Conservation (phyloP, 2,113 vertebrate species). For the Equus przewalskii region DNA sequence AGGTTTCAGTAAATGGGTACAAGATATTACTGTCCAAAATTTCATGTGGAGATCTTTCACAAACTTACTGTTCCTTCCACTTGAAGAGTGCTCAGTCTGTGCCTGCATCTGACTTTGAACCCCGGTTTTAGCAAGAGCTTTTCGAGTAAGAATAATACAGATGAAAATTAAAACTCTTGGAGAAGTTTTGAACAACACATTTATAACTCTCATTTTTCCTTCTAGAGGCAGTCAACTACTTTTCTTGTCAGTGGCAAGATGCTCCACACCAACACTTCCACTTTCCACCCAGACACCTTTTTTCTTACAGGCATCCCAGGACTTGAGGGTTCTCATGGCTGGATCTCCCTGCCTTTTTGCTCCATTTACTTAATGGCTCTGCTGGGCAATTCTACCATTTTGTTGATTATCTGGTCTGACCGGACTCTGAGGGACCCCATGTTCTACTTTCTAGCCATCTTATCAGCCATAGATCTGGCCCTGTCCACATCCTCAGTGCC, state of each 20-base stretch:
- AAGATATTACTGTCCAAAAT: not conserved
- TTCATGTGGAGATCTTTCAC: not conserved
- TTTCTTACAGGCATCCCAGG: conserved; percentile 65
- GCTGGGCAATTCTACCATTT: conserved; percentile 55
- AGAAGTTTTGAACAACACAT: not conserved
- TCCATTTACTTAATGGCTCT: conserved; percentile 60
- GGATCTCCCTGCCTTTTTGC: conserved; percentile 63
- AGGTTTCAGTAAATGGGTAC: not conserved
- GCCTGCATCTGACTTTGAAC: not conserved
- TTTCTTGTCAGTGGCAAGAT: not conserved
- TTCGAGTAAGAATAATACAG: not conserved
- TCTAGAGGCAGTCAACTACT: not conserved
- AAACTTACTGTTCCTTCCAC: not conserved
- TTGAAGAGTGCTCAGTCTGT: not conserved
- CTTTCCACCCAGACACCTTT: conserved; percentile 24
- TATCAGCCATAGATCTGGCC: conserved; percentile 45
- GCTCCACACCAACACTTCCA: not conserved
- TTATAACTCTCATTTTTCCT: not conserved
- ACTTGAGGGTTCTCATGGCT: conserved; percentile 52
- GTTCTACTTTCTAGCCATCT: conserved; percentile 61
- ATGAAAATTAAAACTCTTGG: not conserved
- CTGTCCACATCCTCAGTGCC: conserved; percentile 73
- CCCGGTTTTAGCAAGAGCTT: not conserved
- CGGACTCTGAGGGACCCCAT: conserved; percentile 53
- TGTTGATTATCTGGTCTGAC: conserved; percentile 40